phyloP scores from a whole-genome alignment of 2,888 invertebrate genomes.

The Gisinianus flammeolus region DNA sequence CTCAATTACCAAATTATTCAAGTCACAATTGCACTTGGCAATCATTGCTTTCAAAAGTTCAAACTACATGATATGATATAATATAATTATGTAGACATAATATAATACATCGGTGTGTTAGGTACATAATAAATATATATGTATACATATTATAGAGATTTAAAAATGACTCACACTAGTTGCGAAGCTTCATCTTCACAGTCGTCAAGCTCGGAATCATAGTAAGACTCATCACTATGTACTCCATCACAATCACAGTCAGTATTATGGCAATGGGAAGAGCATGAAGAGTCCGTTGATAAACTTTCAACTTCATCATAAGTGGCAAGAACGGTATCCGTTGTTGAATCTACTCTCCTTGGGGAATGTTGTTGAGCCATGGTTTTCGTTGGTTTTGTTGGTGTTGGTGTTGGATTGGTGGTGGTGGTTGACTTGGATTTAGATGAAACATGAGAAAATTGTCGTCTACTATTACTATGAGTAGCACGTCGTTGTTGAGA shows the following conservation, averaged over 20 bases:
- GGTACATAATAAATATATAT: no score
- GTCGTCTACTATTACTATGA: background rate
- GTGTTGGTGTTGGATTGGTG: background rate
- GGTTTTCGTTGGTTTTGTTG: background rate
- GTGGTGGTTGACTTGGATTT: background rate
- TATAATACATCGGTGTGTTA: no score
- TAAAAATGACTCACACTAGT: slow-evolving; percentile 12
- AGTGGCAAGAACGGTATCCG: background rate
- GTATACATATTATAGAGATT: no score
- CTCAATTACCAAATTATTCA: no score
- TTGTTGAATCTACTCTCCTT: background rate
- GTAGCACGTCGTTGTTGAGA: background rate
- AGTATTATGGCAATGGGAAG: background rate
- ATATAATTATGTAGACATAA: no score
- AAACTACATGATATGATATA: background rate
- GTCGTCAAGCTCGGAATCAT: background rate
- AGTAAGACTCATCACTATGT: background rate
- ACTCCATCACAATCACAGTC: slow-evolving; percentile 1
- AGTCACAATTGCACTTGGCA: no score
- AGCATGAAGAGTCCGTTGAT: slow-evolving; percentile 12
- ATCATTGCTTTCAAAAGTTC: no score
- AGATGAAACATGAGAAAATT: background rate
- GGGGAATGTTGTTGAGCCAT: background rate
- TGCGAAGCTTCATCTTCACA: background rate
- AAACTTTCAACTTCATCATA: slow-evolving; percentile 5